Evolutionary conservation across 2,888 invertebrate species (phyloP), one percentile per base, ranked within the genome.

Genomic region (Panopea generosa): DNA sequence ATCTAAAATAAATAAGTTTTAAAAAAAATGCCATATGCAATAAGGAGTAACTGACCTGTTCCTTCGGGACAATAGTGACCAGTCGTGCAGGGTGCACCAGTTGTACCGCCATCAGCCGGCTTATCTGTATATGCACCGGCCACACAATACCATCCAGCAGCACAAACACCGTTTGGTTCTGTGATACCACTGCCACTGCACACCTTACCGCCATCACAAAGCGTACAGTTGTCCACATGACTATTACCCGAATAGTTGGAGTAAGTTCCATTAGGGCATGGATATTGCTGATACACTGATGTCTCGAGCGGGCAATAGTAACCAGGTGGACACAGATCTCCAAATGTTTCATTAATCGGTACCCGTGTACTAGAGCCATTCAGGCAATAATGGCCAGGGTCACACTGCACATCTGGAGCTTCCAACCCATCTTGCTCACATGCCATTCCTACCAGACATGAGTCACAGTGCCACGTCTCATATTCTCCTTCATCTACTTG

Each of bases 241-340:
- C 72, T 73, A 57, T 86, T 82, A 2, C 88, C 90, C n/a, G 88
- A 87, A 65, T 83, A 79, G 72, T 90, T 90, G 50, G 89, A 87
- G 77, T 90, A 92, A 0, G 91, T 91, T n/a, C 92, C 91, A 67
- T 90, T 90, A 9, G 85, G 84, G 63, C 92, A 92, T 4, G 90
- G 90, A 11, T 71, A 82, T 45, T 85, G 77, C 3, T 59, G 66
- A 65, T 84, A 91, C n/a, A 86, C 77, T 6, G 81, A 73, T 2
- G 91, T 91, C 11, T 86, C 90, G 33, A 84, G 82, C 0, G 87
- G 88, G 69, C 92, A 92, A 77, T 85, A 91, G 72, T 89, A 90
- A 0, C 92, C 91, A 1, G 86, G 84, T 4, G 90, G 91, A 71
- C 91, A 92, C 4, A 89, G 73, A 55, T 87, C 88, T 9, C 89